phyloP scores from a whole-genome alignment of 2,888 invertebrate species.

The Troilus luridus region DNA sequence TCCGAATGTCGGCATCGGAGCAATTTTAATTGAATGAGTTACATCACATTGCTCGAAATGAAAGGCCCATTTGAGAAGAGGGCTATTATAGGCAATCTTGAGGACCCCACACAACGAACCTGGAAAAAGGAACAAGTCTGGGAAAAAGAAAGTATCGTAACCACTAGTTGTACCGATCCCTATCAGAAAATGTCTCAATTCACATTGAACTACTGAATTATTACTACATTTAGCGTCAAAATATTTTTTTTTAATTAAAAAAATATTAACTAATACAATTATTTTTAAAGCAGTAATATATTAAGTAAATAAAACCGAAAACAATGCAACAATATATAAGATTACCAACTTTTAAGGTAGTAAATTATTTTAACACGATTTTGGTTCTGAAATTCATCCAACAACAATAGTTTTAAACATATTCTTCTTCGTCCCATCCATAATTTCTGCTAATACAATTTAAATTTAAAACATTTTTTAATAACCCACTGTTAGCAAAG shows the following conservation, averaged over 20 bases:
- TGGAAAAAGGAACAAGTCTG: slow-evolving; percentile 21
- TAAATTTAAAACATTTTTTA: too few relatives aligned
- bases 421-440: too few relatives aligned
- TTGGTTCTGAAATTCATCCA: neutral
- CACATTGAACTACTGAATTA: neutral
- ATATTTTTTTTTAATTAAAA: too few relatives aligned
- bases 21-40: slow-evolving; percentile 31
- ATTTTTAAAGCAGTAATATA: too few relatives aligned
- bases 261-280: neutral
- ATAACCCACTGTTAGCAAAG: too few relatives aligned
- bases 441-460: too few relatives aligned
- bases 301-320: too few relatives aligned
- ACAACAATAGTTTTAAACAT: too few relatives aligned
- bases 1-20: neutral
- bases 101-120: slow-evolving; percentile 25
- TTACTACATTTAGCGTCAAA: neutral
- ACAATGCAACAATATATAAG: neutral
- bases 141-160: slow-evolving; percentile 11
- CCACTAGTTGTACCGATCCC: neutral
- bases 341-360: neutral
- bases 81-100: slow-evolving; percentile 13
- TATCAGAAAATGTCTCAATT: neutral
- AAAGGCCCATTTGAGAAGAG: slow-evolving; percentile 36
- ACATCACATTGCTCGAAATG: slow-evolving; percentile 21
- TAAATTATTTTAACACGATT: neutral